Evolutionary conservation across 2,113 vertebrate species (phyloP).

Genomic region (Petromus typicus): DNA sequence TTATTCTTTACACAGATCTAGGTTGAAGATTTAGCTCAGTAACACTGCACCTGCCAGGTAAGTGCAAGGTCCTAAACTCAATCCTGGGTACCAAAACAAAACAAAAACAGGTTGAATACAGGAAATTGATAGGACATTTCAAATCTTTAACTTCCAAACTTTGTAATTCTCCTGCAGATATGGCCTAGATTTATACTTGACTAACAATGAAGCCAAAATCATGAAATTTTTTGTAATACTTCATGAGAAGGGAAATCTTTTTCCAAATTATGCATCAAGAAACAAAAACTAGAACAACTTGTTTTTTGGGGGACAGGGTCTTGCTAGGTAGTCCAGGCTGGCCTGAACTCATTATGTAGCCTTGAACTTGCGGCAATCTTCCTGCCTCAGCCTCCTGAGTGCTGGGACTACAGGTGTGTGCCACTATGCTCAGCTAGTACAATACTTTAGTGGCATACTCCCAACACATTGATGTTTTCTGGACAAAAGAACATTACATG

Average conservation of each 20-base stretch:
- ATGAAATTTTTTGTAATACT: constrained; percentile 28
- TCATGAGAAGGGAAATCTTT: constrained; percentile 12
- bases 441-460: neutral
- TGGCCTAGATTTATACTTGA: neutral
- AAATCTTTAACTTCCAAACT: constrained; percentile 51
- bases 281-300: neutral
- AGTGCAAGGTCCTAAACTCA: no score
- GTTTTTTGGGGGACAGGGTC: no score
- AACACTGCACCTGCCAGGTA: no score
- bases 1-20: neutral
- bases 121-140: neutral
- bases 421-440: neutral
- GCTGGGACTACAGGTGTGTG: no score
- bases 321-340: no score
- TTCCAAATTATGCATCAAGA: neutral
- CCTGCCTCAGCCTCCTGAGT: no score
- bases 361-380: no score
- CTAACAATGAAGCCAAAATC: neutral
- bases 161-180: neutral
- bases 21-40: no score
- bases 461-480: neutral
- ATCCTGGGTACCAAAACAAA: no score
- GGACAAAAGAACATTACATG: neutral
- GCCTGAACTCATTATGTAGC: no score
- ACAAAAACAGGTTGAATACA: neutral